Evolutionary conservation across 2,113 vertebrate species (phyloP), one percentile per base, ranked within the genome.

Genomic region (Meriones unguiculatus): DNA sequence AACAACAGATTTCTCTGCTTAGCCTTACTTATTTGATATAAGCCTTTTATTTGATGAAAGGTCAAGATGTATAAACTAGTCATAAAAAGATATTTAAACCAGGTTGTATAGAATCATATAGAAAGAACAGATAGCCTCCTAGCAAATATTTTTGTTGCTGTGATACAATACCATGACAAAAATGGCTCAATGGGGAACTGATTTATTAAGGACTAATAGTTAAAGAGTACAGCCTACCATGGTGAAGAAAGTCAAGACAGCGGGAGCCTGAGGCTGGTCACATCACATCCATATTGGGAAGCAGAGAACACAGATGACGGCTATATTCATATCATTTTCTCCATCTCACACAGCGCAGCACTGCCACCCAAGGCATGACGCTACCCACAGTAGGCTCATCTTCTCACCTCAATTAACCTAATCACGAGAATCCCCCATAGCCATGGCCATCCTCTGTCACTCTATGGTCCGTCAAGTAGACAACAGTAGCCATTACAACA

Each of bases 71-170:
- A 89, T 59, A 78, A 35, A 78, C 95, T 93, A 84, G 38, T 15
- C 24, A 93, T 85, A 62, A 89, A 50, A 41, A 69, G 59, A 78
- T 4, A 62, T 72, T 94, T 77, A 85, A 93, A 72, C 80, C 22
- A 86, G 72, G 12, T 94, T 57, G 57, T 65, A 65, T 54, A 62
- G 95, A 94, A 81, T 32, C 69, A 10, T 50, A 32, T 38, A 57
- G 76, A 52, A 90, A 69, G 65, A 52, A 67, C 11, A 65, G 94
- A 54, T 0, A 28, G 35, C 30, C 2, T n/a, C 54, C 78, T 24
- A 38, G n/a, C 0, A 28, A 14, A 14, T n/a, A 7, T 59, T 62
- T 38, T 62, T 46, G 38, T 32, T 65, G 25, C 38, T 85, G 62
- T 30, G 15, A 86, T 46, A 67, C 8, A 86, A 50, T 50, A 22